Evolutionary conservation across 2,888 invertebrate species (phyloP), one percentile per base, ranked within the genome.

Genomic region (Chydorus sphaericus): DNA sequence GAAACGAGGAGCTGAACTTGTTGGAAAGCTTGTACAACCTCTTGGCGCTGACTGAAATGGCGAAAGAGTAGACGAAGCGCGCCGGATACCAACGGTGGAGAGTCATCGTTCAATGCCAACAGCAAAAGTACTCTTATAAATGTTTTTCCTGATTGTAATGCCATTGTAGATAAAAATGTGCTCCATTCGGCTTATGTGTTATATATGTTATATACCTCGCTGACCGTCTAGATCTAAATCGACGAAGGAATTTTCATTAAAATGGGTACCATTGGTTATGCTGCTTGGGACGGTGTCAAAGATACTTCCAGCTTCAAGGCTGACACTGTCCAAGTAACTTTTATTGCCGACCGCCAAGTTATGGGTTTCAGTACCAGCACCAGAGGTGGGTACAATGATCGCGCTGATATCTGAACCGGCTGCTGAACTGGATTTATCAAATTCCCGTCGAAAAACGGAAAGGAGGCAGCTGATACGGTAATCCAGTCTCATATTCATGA

Each of bases 1-100:
- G 94, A 93, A 3, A 97, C 97, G 48, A 98, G 74, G 37, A 99
- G 77, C 77, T 99, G 97, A 8, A 97, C 93, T 78, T 91, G 90
- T 71, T 86, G 85, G 66, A 92, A 88, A 18, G 91, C 84, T 67
- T 83, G 83, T 55, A 91, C 70, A 26, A 93, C 88, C 72, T 97
- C 97, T 67, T 96, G 93, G n/a, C 96, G 77, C 71, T 97, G 97
- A 66, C 92, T 94, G 68, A 98, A 97, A 71, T 97, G 96, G 23
- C 94, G 74, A 69, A 97, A 97, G 53, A 98, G 78, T 53, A 96
- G 75, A 69, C 93, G 91, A 51, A 98, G 73, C 2, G 96, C 89
- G 10, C 94, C 93, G 18, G 89, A 88, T 18, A 97, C 94, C 33
- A 98, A 73, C 1, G 90, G 82, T 3, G 94, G 92, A 69, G 93